phyloP scores from a whole-genome alignment of 1,140 invertebrate species.

The Lepidurus couesii region DNA sequence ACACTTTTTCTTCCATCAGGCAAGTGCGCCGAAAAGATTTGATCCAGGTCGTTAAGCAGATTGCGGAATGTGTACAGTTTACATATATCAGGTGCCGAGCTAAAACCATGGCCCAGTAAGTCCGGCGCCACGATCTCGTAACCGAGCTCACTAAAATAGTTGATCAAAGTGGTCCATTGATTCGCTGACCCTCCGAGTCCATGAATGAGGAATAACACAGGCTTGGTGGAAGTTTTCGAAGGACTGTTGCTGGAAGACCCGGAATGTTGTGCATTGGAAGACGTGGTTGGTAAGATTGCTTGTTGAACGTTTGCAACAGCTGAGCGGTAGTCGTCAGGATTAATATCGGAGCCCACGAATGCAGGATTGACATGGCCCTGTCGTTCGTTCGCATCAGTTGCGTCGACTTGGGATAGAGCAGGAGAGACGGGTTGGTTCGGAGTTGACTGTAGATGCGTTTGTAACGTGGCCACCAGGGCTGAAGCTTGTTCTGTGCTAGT shows the following conservation, averaged over 20 bases:
- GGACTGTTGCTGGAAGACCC: background rate
- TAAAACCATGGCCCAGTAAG: constrained; percentile 65
- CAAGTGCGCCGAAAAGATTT: constrained; percentile 56
- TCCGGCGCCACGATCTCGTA: constrained; percentile 65
- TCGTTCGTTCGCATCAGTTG: background rate
- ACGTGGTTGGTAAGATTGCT: background rate
- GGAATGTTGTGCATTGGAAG: constrained; percentile 2
- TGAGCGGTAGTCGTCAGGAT: constrained; percentile 24
- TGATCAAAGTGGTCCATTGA: constrained; percentile 57
- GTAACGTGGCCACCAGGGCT: background rate
- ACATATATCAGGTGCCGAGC: constrained; percentile 54
- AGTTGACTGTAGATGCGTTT: background rate
- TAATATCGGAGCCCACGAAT: constrained; percentile 24
- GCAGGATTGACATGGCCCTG: constrained; percentile 28
- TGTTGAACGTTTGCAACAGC: background rate
- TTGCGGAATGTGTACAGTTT: constrained; percentile 60
- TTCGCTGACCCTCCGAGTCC: constrained; percentile 66
- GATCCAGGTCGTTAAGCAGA: constrained; percentile 55
- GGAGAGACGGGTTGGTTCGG: background rate
- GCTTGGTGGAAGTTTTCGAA: constrained; percentile 43
- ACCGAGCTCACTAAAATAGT: constrained; percentile 56
- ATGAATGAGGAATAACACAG: constrained; percentile 62
- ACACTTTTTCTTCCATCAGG: constrained; percentile 47
- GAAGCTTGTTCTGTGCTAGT: constrained; percentile 15
- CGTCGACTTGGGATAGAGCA: constrained; percentile 1